These are phyloP conservation scores for Drosophila putrida DNA, from an alignment of 2,888 invertebrate species.

Conservation along the genomic window DNA sequence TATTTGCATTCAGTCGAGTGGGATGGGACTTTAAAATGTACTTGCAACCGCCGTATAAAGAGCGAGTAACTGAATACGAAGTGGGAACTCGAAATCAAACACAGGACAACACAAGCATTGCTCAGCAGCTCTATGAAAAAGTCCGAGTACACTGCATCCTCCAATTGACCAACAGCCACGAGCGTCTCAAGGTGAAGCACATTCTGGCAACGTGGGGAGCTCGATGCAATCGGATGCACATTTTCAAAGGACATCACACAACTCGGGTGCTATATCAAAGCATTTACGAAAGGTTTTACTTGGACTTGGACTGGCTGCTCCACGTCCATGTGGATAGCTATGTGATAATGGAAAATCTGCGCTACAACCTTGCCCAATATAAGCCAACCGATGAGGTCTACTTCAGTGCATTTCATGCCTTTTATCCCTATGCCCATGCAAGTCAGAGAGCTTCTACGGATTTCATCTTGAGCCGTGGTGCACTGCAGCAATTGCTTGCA, in stretches of 20 bases:
- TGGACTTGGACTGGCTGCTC: constrained; percentile 97
- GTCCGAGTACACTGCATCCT: constrained; percentile 97
- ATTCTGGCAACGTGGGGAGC: constrained; percentile 97
- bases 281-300: constrained; percentile 91
- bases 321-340: constrained; percentile 99
- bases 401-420: constrained; percentile 92
- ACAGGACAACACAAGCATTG: constrained; percentile 85
- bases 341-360: constrained; percentile 96
- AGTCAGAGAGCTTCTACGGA: constrained; percentile 97
- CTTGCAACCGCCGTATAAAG: constrained; percentile 44
- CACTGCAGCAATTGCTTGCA: constrained; percentile 90
- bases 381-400: constrained; percentile 91
- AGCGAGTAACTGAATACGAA: constrained; percentile 12
- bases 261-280: constrained; percentile 94
- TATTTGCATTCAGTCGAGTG: not conserved
- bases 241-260: constrained; percentile 91
- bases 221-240: constrained; percentile 89
- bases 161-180: constrained; percentile 95
- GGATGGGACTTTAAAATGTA: constrained; percentile 13
- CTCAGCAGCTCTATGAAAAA: constrained; percentile 89
- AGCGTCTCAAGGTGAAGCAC: constrained; percentile 93
- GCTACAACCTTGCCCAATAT: constrained; percentile 93
- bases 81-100: constrained; percentile 35
- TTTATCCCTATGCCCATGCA: constrained; percentile 89
- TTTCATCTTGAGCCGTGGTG: constrained; percentile 95